Evolutionary conservation across 2,797 vertebrate species (phyloP).

Genomic region (Arrhamphus sclerolepis): DNA sequence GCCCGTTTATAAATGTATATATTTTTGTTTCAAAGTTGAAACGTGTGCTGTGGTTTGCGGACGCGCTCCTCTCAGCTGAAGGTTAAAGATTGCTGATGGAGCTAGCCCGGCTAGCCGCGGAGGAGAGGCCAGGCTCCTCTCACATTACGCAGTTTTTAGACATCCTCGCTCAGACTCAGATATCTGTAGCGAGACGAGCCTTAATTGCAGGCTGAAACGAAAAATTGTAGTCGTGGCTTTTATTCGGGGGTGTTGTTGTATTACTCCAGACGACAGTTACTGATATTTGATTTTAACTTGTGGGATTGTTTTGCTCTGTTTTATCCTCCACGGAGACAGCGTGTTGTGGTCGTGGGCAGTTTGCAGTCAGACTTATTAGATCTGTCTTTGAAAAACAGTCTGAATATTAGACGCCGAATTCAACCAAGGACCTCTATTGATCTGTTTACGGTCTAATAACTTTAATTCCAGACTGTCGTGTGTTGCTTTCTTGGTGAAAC

Average conservation of each 20-base stretch:
- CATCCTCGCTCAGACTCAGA: not conserved
- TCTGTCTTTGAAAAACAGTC: not conserved
- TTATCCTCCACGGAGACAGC: not conserved
- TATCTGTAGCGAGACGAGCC: not conserved
- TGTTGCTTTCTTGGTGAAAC: not conserved
- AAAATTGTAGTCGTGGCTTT: not conserved
- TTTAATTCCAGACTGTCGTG: too few species aligned
- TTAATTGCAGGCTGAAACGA: not conserved
- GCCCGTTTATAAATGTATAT: not conserved
- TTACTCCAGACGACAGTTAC: constrained; percentile 10
- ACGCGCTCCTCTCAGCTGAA: constrained; percentile 69
- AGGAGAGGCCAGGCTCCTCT: constrained; percentile 61
- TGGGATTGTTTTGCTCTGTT: constrained; percentile 13
- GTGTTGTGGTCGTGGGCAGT: not conserved
- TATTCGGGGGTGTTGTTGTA: not conserved
- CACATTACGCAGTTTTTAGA: constrained; percentile 40
- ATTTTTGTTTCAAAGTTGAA: constrained; percentile 31
- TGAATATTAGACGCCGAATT: constrained; percentile 14
- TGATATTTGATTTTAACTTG: constrained; percentile 44
- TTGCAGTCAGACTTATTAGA: not conserved
- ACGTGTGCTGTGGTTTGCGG: constrained; percentile 35
- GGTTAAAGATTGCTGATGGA: constrained; percentile 74
- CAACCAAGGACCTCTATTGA: not conserved
- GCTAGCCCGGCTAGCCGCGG: constrained; percentile 65
- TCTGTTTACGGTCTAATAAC: not conserved